These are phyloP conservation scores for Acanthornis magna DNA, from an alignment of 2,797 vertebrate genomes.

Conservation along the genomic window DNA sequence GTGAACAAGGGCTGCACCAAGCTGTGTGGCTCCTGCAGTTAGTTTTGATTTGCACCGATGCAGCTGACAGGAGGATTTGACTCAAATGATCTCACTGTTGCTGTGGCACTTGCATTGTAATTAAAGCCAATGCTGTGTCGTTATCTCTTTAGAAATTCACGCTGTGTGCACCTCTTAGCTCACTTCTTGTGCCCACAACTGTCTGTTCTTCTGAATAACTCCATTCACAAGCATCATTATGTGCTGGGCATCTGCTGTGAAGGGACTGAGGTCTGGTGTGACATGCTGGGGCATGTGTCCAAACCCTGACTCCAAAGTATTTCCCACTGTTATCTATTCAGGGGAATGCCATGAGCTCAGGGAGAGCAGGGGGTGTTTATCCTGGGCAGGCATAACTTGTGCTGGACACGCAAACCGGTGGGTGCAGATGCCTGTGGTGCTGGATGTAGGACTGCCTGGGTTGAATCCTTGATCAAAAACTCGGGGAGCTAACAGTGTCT, in stretches of 20 bases:
- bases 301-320: background rate
- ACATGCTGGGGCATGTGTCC: background rate
- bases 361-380: rapidly evolving
- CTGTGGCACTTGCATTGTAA: background rate
- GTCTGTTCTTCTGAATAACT: background rate
- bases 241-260: background rate
- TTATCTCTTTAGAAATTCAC: background rate
- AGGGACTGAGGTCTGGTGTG: background rate
- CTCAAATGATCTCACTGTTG: background rate
- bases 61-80: background rate
- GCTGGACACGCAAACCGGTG: background rate
- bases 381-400: background rate
- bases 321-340: background rate
- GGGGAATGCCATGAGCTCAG: background rate
- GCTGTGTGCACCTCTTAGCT: background rate
- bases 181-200: background rate
- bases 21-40: background rate
- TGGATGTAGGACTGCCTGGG: background rate
- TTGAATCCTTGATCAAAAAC: background rate
- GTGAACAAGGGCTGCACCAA: background rate
- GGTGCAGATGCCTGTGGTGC: background rate
- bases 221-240: background rate
- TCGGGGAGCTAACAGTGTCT: background rate
- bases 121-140: background rate
- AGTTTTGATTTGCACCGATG: background rate